Base-by-base conservation (phyloP, 2,113 vertebrate species). In the Calonectris borealis region DNA sequence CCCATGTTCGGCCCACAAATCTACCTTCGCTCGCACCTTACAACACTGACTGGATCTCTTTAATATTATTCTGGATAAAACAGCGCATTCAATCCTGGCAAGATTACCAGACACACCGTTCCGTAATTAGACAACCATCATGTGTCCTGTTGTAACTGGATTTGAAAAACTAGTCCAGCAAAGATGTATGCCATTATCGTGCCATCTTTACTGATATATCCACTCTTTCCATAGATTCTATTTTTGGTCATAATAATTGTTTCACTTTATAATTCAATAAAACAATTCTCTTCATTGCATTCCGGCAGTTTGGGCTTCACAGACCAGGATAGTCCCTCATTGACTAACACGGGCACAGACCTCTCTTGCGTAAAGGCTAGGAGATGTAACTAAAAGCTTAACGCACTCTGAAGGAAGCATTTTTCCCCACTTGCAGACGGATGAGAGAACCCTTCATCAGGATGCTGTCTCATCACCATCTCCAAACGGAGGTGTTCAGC, bases 61-160 rank as follows among this genome's bases (percentile, higher is more conserved):
- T 9, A 31, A 6, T 16, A 31, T 52, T 40, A 21, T 29, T 46
- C n/a, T 22, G 62, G 54, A 46, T 83, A 24, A 78, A 72, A 72
- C 20, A 60, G n/a, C 5, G 61, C 20, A 31, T 48, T 57, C 36
- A 27, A 64, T 31, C 38, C 61, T 20, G 70, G n/a, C 10, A 5
- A 20, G 34, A 31, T 7, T 17, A n/a, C 8, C 1, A 4, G 5
- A 26, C 5, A 2, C 5, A 2, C 11, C 12, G 40, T 36, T 87
- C 82, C 11, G 3, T 78, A 57, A 94, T 66, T 48, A 61, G 68
- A 10, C 40, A 70, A 54, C 4, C 12, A 60, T 29, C 25, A 17
- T 0, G 9, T 19, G 42, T 44, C 27, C 49, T 1, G 0, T 9
- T 6, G 3, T 88, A 48, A 85, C 0, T 46, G 46, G 65, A 77